Conservation (phyloP, 2,797 vertebrate species). For the Numenius phaeopus region DNA sequence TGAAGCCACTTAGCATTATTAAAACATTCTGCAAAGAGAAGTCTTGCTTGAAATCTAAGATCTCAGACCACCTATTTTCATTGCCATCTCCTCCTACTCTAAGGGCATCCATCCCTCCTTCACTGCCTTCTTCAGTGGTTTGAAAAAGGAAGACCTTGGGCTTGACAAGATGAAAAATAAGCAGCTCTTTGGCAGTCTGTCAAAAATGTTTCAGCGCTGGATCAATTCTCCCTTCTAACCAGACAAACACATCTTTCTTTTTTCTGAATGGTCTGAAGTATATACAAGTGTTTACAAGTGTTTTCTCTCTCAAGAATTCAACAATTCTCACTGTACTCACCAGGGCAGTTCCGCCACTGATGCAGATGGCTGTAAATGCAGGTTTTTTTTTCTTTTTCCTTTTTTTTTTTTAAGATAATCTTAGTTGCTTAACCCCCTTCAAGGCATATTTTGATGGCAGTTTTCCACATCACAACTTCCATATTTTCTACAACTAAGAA, state of each 20-base stretch:
- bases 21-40: not conserved
- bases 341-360: not conserved
- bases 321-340: not conserved
- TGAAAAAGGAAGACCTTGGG: not conserved
- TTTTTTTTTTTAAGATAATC: not conserved
- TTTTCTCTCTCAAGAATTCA: not conserved
- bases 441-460: not conserved
- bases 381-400: too few species aligned
- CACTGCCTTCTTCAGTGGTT: not conserved
- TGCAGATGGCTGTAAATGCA: not conserved
- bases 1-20: not conserved
- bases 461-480: not conserved
- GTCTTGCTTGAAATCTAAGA: not conserved
- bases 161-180: not conserved
- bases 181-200: not conserved
- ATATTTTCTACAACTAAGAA: not conserved
- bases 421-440: not conserved
- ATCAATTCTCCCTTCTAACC: not conserved
- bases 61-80: not conserved
- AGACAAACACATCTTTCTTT: not conserved
- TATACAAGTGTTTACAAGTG: not conserved
- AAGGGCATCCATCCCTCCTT: not conserved
- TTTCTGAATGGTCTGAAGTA: not conserved
- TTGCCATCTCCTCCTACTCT: not conserved
- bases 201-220: not conserved